Evolutionary conservation across 2,113 vertebrate genomes (phyloP).

Genomic region (Murina feae): DNA sequence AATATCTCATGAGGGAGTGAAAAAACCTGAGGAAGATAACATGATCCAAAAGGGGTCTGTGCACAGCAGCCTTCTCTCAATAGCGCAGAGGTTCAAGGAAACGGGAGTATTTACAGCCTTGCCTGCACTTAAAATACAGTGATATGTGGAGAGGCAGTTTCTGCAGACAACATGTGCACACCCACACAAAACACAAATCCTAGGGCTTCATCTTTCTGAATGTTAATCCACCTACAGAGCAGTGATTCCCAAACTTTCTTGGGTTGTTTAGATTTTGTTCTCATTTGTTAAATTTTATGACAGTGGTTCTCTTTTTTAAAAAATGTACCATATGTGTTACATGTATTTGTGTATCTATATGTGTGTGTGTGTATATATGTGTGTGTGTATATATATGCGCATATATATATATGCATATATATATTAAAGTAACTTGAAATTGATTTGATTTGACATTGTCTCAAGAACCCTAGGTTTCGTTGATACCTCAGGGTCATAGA

Average conservation of each 20-base stretch:
- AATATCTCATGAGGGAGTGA: not conserved
- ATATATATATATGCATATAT: constrained; percentile 31
- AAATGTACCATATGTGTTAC: constrained; percentile 57
- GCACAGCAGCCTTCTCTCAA: not conserved
- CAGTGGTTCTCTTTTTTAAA: not conserved
- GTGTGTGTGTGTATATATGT: not conserved
- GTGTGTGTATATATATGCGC: not conserved
- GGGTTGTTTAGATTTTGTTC: not conserved
- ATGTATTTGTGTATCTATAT: constrained; percentile 24
- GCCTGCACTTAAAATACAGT: not conserved
- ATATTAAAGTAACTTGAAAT: constrained; percentile 56
- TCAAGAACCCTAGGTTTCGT: not conserved
- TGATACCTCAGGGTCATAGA: not conserved
- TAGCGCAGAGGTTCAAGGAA: not conserved
- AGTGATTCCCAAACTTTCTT: not conserved
- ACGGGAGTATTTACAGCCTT: not conserved
- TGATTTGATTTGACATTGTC: constrained; percentile 16
- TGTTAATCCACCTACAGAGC: not conserved
- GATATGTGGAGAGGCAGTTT: not conserved
- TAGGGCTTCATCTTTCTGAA: constrained; percentile 8
- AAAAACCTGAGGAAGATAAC: not conserved
- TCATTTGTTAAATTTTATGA: not conserved
- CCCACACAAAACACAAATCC: not conserved
- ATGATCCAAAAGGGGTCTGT: not conserved
- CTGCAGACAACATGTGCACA: not conserved